A percentile compares a stretch with the other conserved stretches of the same genome.
Evolutionary conservation across 2,113 vertebrate genomes (phyloP).

Genomic region (Apistogramma diplotaenia): DNA sequence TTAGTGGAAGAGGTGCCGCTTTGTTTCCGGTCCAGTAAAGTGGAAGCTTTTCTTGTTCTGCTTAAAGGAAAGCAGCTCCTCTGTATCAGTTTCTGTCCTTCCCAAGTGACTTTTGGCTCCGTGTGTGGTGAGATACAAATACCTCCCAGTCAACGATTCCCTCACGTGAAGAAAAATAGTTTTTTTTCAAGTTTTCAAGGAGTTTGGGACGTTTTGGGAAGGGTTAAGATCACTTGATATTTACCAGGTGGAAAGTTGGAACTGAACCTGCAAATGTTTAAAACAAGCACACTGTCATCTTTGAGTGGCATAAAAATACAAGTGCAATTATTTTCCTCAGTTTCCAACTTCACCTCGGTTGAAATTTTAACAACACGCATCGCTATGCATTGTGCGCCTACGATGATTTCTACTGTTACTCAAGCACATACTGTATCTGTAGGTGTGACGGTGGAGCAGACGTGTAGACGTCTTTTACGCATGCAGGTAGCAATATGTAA

Average conservation of each 20-base stretch:
- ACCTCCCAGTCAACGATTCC: slow-evolving; percentile 50
- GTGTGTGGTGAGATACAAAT: slow-evolving; percentile 12
- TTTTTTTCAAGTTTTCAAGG: slow-evolving; percentile 34
- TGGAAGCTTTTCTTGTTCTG: slow-evolving; percentile 42
- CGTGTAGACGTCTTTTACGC: slow-evolving; percentile 42
- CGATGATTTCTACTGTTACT: slow-evolving; percentile 51
- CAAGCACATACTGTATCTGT: slow-evolving; percentile 49
- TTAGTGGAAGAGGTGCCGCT: slow-evolving; percentile 26
- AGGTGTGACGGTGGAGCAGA: slow-evolving; percentile 31
- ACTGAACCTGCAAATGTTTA: slow-evolving; percentile 1
- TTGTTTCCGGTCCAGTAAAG: slow-evolving; percentile 21
- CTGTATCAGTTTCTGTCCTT: slow-evolving; percentile 53
- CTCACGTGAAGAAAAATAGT: slow-evolving; percentile 21
- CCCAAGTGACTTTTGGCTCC: slow-evolving; percentile 54
- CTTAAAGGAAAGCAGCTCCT: slow-evolving; percentile 28
- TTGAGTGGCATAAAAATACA: slow-evolving; percentile 36
- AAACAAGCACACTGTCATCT: slow-evolving; percentile 24
- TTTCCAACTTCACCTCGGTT: slow-evolving; percentile 21
- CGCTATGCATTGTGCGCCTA: slow-evolving; percentile 39
- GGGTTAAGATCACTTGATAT: slow-evolving; percentile 36
- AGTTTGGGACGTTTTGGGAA: slow-evolving; percentile 37
- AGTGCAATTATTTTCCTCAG: slow-evolving; percentile 50
- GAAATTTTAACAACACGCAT: slow-evolving; percentile 21
- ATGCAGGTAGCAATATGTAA: slow-evolving; percentile 54
- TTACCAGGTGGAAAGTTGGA: slow-evolving; percentile 36